Conservation (phyloP, 2,113 vertebrate genomes). For the Otus sunia region DNA sequence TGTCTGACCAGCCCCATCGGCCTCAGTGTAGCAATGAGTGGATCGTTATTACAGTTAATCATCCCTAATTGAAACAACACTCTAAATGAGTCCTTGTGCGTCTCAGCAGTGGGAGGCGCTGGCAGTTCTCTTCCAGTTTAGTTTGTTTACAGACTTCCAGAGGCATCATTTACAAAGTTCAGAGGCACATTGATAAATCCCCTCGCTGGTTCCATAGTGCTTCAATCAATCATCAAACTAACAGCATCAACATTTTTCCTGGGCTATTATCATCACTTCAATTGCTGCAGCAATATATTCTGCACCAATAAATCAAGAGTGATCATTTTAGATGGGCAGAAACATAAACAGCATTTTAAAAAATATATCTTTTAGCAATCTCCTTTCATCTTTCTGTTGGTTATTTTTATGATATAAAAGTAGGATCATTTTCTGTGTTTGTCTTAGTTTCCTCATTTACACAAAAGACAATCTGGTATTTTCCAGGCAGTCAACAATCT, state of each 20-base stretch:
- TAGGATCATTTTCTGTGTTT: neutral
- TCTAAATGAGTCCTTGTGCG: neutral
- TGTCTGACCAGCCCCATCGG: neutral
- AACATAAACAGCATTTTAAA: slow-evolving; percentile 57
- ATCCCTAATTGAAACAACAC: slow-evolving; percentile 49
- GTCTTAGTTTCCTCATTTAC: neutral
- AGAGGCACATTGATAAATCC: slow-evolving; percentile 70
- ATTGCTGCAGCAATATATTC: slow-evolving; percentile 61
- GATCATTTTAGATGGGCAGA: slow-evolving; percentile 57
- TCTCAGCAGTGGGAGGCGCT: slow-evolving; percentile 32
- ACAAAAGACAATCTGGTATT: neutral
- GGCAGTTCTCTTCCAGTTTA: slow-evolving; percentile 23
- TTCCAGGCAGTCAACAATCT: neutral
- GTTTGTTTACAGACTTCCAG: slow-evolving; percentile 62
- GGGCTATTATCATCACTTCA: slow-evolving; percentile 74
- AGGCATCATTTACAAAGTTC: slow-evolving; percentile 71
- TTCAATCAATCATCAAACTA: slow-evolving; percentile 73
- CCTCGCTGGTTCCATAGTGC: slow-evolving; percentile 37
- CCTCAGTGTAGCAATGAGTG: neutral
- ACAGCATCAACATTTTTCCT: slow-evolving; percentile 75
- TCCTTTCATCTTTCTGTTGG: neutral
- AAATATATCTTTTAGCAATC: slow-evolving; percentile 6
- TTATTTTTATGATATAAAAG: neutral
- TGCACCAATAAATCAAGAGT: slow-evolving; percentile 69
- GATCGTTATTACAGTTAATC: slow-evolving; percentile 16